phyloP scores from a whole-genome alignment of 2,113 vertebrate genomes.

The Leucosticte australis region DNA sequence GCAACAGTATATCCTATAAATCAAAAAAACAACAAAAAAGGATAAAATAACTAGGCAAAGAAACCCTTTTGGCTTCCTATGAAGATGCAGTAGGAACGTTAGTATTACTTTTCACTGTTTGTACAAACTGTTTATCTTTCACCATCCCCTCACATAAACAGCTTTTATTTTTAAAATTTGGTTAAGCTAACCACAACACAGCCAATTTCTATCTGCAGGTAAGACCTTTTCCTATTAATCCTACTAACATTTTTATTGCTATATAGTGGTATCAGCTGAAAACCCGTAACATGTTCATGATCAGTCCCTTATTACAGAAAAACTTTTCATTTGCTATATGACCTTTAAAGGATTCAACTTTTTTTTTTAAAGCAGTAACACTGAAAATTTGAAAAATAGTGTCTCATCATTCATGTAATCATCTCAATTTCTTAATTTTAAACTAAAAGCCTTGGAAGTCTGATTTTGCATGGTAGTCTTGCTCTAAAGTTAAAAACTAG shows the following conservation, averaged over 20 bases:
- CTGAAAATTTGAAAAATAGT: not conserved
- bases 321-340: not conserved
- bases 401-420: not conserved
- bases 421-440: not conserved
- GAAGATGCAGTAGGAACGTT: not conserved
- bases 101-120: not conserved
- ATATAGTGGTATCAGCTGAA: not conserved
- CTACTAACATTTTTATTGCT: not conserved
- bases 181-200: not conserved
- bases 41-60: not conserved
- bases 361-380: not conserved
- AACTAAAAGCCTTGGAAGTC: not conserved
- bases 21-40: not conserved
- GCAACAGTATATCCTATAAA: conserved; percentile 93
- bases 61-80: not conserved
- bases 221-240: not conserved
- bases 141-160: not conserved
- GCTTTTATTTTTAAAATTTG: not conserved
- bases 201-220: rapidly evolving
- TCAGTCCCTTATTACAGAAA: not conserved
- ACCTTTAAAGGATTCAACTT: not conserved
- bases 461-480: not conserved
- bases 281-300: not conserved
- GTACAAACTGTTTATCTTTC: not conserved
- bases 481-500: not conserved